Percentiles rank a stretch among this genome's conserved stretches.
Conservation (phyloP, 2,888 invertebrate genomes). For the Junonia oenone region DNA sequence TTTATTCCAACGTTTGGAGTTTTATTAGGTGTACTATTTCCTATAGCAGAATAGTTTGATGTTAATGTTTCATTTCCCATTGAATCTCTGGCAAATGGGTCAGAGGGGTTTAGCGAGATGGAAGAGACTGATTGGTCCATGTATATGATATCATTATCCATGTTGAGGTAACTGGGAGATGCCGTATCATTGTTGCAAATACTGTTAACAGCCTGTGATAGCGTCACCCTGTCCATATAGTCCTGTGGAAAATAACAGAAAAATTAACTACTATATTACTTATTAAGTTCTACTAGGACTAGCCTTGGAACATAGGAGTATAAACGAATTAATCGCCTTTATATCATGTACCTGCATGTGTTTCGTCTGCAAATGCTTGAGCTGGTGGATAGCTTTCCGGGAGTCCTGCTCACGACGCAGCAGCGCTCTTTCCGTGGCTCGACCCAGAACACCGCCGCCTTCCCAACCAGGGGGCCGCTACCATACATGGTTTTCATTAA, state of each 20-base stretch:
- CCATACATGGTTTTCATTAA: no score
- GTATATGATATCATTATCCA: slow-evolving; percentile 66
- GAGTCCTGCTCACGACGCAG: slow-evolving; percentile 69
- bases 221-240: slow-evolving; percentile 66
- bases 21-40: slow-evolving; percentile 43
- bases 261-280: no score
- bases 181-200: slow-evolving; percentile 62
- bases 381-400: slow-evolving; percentile 67
- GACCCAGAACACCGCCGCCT: slow-evolving; percentile 49
- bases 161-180: slow-evolving; percentile 55
- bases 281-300: background rate
- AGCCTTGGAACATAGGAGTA: no score
- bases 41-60: slow-evolving; percentile 48
- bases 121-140: slow-evolving; percentile 60
- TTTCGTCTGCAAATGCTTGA: slow-evolving; percentile 62
- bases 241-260: no score
- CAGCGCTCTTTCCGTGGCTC: slow-evolving; percentile 64
- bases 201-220: slow-evolving; percentile 69
- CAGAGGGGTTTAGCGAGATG: slow-evolving; percentile 53
- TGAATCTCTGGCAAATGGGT: slow-evolving; percentile 52
- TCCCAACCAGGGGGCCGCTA: slow-evolving; percentile 59
- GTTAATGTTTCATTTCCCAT: slow-evolving; percentile 54
- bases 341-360: slow-evolving; percentile 74
- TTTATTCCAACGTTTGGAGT: slow-evolving; percentile 48
- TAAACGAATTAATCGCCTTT: no score